Percentiles rank a stretch among this genome's conserved stretches.
Conservation (phyloP, 2,797 vertebrate species). For the Macrochelys suwanniensis region DNA sequence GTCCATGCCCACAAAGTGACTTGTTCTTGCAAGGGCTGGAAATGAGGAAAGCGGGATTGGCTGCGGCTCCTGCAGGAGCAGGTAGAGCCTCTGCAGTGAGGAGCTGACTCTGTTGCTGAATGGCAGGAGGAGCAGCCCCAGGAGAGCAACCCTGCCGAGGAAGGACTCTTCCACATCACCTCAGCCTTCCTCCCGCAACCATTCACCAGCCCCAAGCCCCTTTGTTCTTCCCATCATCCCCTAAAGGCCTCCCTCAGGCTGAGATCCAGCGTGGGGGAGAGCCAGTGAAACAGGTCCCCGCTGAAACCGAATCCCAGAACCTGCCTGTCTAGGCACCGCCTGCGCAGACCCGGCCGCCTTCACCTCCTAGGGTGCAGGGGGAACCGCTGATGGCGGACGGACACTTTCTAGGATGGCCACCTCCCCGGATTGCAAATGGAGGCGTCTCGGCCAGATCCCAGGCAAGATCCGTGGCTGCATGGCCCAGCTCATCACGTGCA, state of each 20-base stretch:
- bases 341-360: not conserved
- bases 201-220: not conserved
- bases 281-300: fast-evolving
- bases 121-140: no score
- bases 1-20: not conserved
- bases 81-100: not conserved
- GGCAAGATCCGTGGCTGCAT: not conserved
- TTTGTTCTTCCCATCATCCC: not conserved
- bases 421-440: not conserved
- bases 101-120: not conserved
- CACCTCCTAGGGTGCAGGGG: not conserved
- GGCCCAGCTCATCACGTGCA: not conserved
- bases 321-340: no score
- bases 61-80: not conserved
- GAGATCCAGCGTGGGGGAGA: no score
- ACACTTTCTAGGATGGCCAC: not conserved
- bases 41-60: not conserved
- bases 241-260: not conserved
- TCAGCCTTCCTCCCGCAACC: not conserved
- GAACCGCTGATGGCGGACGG: no score
- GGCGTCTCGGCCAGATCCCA: not conserved
- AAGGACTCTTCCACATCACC: not conserved
- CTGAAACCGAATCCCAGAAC: not conserved
- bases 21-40: not conserved
- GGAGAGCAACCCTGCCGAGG: not conserved